Base-by-base conservation (phyloP, 2,113 vertebrate genomes). In the Calyptomena viridis region DNA sequence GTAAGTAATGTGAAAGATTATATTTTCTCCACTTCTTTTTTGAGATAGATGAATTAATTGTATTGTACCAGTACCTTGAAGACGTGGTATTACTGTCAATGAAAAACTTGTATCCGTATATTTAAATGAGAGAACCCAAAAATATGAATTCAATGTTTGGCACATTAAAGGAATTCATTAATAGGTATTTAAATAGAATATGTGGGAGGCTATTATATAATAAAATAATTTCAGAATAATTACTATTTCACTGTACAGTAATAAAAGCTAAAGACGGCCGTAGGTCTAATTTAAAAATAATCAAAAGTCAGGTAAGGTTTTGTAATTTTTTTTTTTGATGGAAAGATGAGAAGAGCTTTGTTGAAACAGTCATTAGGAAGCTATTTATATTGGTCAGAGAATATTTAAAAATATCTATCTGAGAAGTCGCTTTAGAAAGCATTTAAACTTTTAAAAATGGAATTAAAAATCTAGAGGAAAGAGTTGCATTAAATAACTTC, bases 91-190 rank as follows among this genome's bases (percentile, higher is more conserved):
- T 96, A 66, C 69, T 96, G 68, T 85, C 80, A 93, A 93, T 93
- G 77, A 93, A 96, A 94, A 97, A 89, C 44, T 58, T 94, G n/a
- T 71, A 87, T 90, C 71, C 87, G 4, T 91, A 63, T 94, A 64
- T 91, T 93, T 94, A 95, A 93, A 62, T 93, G 47, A 83, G 90
- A 81, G 66, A 90, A 93, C 66, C 44, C 73, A 86, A 84, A 94
- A 60, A 84, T 39, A 81, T 27, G 31, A 89, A 33, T 92, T 96
- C 74, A 92, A 9, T 74, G 79, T 90, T 94, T 96, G 74, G 88
- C 81, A 93, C 31, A 87, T 95, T 93, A 87, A 96, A 96, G 76
- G 25, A 79, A 93, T 92, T 95, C 68, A 88, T 97, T 97, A 97
- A 94, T 95, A 89, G n/a, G 40, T 64, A 37, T 75, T 96, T 94